A percentile compares a stretch with the other conserved stretches of the same genome.
phyloP scores from a whole-genome alignment of 2,797 vertebrate species.

The Mormyrus hasselquistii region DNA sequence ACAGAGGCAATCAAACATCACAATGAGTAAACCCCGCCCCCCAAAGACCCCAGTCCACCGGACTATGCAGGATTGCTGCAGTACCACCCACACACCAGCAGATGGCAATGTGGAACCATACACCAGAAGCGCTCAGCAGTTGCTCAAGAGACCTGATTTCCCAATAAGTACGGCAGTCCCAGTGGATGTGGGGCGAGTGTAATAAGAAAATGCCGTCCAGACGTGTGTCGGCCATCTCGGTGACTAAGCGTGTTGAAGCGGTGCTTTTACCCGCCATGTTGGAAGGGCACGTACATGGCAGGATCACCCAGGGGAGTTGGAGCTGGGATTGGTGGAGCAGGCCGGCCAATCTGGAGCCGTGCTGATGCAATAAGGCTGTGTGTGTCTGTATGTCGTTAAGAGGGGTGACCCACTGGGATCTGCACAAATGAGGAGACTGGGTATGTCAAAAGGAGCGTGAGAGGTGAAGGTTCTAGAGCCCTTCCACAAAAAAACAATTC shows the following conservation, averaged over 20 bases:
- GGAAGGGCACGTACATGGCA: background rate
- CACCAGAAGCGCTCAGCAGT: background rate
- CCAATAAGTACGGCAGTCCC: background rate
- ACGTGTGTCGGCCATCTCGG: background rate
- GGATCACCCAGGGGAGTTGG: background rate
- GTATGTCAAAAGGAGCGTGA: background rate
- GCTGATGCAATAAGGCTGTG: background rate
- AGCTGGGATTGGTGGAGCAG: background rate
- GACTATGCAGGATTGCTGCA: background rate
- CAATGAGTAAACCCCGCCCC: background rate
- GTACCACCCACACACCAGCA: background rate
- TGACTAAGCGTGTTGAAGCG: background rate
- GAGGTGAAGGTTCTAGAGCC: background rate
- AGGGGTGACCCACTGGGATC: background rate
- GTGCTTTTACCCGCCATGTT: background rate
- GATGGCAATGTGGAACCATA: constrained; percentile 9
- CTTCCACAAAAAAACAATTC: background rate
- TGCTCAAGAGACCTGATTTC: background rate
- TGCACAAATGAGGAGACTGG: background rate
- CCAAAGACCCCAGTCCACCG: background rate
- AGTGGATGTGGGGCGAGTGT: background rate
- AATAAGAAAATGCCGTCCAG: background rate
- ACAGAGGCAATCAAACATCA: background rate
- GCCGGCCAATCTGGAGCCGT: background rate
- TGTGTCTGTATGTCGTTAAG: background rate